Evolutionary conservation across 2,888 invertebrate genomes (phyloP), one percentile per base, ranked within the genome.

Genomic region (Eupithecia subfuscata): DNA sequence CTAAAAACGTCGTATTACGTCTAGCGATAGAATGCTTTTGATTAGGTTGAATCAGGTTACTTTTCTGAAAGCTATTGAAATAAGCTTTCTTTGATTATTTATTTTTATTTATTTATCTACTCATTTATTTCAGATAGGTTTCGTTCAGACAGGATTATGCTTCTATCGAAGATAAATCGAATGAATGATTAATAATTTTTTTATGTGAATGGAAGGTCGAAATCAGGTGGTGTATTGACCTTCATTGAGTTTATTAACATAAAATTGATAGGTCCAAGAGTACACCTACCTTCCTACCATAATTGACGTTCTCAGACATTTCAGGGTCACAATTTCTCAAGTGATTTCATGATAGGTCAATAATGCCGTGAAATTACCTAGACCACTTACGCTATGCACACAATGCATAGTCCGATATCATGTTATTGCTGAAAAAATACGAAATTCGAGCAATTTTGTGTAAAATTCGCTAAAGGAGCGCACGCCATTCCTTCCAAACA

Each of bases 401-500:
- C 69, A 76, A 63, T 74, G 7, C 73, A 34, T 34, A 71, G 70
- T 76, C 75, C 73, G 75, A 69, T 75, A 78, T 70, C 80, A 69
- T 43, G 74, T 72, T 63, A 75, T 69, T 78, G 43, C 69, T 71
- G 67, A 79, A 79, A 79, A 76, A 73, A 25, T 73, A n/a, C 52
- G 74, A 77, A 56, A 76, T 78, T 77, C 30, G 64, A 63, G 76
- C 60, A 70, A 78, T 78, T 80, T 75, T 43, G 73, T 74, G 40
- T 68, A 22, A 69, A 76, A 67, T 79, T 79, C 70, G 70, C n/a
- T n/a, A 11, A 56, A 73, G 74, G 72, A 73, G 73, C 79, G 73
- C 80, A 82, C 81, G 81, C 80, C 69, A 82, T 73, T 73, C 73
- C 78, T 82, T 65, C 83, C 75, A 71, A 78, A 78, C 75, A 75